Base-by-base conservation (phyloP, 2,888 invertebrate genomes). In the Drosophila paramelanica region DNA sequence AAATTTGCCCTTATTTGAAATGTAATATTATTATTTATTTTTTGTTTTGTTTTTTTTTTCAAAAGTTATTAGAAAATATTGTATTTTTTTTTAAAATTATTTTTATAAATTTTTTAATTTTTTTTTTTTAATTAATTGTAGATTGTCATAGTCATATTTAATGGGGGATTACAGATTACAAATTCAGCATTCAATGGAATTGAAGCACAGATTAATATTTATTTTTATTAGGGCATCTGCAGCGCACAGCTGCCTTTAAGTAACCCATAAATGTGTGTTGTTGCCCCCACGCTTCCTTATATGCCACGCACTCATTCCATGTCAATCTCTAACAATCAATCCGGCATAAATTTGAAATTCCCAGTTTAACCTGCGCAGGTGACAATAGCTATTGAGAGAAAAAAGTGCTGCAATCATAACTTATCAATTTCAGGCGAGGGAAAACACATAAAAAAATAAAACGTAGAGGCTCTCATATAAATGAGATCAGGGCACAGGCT, bases 391-490 rank as follows among this genome's bases (percentile, higher is more conserved):
- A 71, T 77, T 67, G 61, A 62, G 71, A 64, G 65, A 71, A 62
- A 71, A 76, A 81, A 60, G 50, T 66, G 49, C 60, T 51, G 78
- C 59, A 76, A 82, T 85, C 88, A 88, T 86, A 86, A 86, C 77
- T 83, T 83, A 85, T 76, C 88, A 73, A 71, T 73, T 74, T 84
- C 42, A 46, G 55, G 53, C 45, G 57, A 33, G 46, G 45, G n/a
- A 64, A 79, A 74, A 70, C 36, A 25, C 61, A 50, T 61, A 62
- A 65, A 70, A 77, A 51, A 59, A 56, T 1, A 77, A 51, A 59
- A 56, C 4, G 57, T n/a, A 25, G 47, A 43, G 51, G 23, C 46
- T 53, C 57, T 50, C 33, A 43, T 23, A 33, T 47, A 57, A 57
- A 66, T 42, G 60, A 64, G 64, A 58, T 58, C 67, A 64, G 43